A percentile compares a stretch with the other conserved stretches of the same genome.
phyloP scores from a whole-genome alignment of 2,113 vertebrate species.

The Gymnocephalus cernua region DNA sequence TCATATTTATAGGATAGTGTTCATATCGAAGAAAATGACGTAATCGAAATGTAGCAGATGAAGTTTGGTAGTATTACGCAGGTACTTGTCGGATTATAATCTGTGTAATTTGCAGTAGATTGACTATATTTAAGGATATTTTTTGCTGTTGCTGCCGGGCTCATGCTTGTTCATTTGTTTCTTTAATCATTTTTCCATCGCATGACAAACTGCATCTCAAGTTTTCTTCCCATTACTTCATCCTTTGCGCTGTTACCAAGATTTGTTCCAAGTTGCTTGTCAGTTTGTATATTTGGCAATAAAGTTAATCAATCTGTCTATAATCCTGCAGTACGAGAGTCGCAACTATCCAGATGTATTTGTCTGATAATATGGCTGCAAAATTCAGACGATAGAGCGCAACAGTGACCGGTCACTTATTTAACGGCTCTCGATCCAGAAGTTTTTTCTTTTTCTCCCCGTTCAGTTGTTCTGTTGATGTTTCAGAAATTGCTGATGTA shows the following conservation, averaged over 20 bases:
- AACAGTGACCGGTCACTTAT: too few species aligned
- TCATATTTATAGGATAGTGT: too few species aligned
- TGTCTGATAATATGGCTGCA: too few species aligned
- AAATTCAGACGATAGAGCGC: background rate
- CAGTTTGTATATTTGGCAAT: background rate
- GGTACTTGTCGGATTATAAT: background rate
- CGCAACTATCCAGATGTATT: background rate
- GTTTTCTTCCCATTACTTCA: constrained; percentile 18
- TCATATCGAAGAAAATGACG: too few species aligned
- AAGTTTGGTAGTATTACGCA: background rate
- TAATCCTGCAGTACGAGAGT: background rate
- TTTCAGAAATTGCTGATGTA: too few species aligned
- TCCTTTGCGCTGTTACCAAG: background rate
- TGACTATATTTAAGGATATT: background rate
- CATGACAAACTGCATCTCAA: constrained; percentile 42
- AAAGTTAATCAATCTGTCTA: background rate
- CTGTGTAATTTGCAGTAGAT: background rate
- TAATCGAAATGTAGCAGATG: background rate
- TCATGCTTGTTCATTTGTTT: background rate
- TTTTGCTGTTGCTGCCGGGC: background rate
- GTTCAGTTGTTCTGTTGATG: too few species aligned
- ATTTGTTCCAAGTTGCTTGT: background rate
- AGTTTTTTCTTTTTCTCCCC: too few species aligned
- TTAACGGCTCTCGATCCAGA: too few species aligned
- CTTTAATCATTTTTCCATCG: constrained; percentile 32